Evolutionary conservation across 1,140 invertebrate species (phyloP), one percentile per base, ranked within the genome.

Genomic region (Aricia agestis): DNA sequence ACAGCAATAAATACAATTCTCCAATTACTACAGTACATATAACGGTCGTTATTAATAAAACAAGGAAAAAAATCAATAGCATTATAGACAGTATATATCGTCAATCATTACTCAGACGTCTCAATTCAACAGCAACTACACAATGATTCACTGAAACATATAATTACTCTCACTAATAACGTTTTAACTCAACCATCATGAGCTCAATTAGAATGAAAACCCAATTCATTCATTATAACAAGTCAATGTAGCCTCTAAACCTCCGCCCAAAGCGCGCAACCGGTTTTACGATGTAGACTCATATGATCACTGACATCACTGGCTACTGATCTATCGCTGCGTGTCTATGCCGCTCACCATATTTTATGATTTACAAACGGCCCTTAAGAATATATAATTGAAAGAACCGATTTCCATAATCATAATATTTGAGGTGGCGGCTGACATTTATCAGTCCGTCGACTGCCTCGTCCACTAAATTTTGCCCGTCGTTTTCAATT

Each of bases 221-320:
- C 80, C 82, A 80, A 88, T 88, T 90, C 86, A 90, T 90, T 87
- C 81, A 85, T 87, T 81, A 84, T 89, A 89, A 89, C 84, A 82
- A 87, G 78, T 84, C 74, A 76, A 80, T 82, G 68, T 63, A 36
- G 68, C 58, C 11, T 59, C 36, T 63, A 19, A 63, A 32, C 78
- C 82, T 76, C 81, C 83, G 83, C 85, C 84, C 77, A 78, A 84
- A 73, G 72, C 80, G 76, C 59, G 79, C 74, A 83, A 89, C 89
- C 87, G 86, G 86, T 89, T 79, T 52, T 71, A 79, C 81, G 81
- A 86, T 81, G 82, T 87, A 85, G 74, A 75, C 79, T 83, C 86
- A 82, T 83, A 82, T 82, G 83, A 88, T 82, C 80, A 84, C 87
- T 85, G 83, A 52, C 45, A 52, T 52, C 82, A 82, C 73, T 36